Base-by-base conservation (phyloP, 2,113 vertebrate genomes). In the Pseudorasbora parva region DNA sequence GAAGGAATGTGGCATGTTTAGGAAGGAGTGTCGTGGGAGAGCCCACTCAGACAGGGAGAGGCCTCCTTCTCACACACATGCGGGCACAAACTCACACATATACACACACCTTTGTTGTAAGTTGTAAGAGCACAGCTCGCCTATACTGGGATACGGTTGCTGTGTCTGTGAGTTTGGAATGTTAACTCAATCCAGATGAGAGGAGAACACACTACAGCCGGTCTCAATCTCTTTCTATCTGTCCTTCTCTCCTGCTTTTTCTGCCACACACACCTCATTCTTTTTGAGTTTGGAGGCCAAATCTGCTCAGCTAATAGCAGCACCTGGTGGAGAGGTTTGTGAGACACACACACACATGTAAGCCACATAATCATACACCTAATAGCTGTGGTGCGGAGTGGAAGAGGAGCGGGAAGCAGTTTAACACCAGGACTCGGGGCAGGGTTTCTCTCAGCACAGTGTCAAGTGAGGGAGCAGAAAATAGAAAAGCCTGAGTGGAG, bases 131-230 rank as follows among this genome's bases (percentile, higher is more conserved):
- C 7, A 21, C n/a, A 69, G 75, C 30, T 71, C 33, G 60, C 27
- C 49, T 84, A 59, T 78, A 81, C 62, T 69, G 62, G 59, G 84
- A 57, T 85, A 84, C 71, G 64, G 75, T 76, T 60, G 75, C 82
- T 41, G 68, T 56, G 81, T 86, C 80, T 30, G 64, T 33, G 71
- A 84, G 87, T 57, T 47, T 87, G 91, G 92, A 93, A 94, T 93
- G 90, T 93, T 93, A 93, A 92, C 88, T 82, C 83, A 15, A 82
- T 91, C 90, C 92, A 93, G 92, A 93, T 94, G 91, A 89, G 79
- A 79, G 81, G 86, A 91, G 84, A 88, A 83, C 54, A 56, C 64
- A 72, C 43, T 71, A 59, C 71, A 74, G 69, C 41, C 30, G 41
- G 12, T 60, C 59, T 62, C 41, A 54, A 8, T 78, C 41, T 78